phyloP scores from a whole-genome alignment of 23 tunicate genomes.

The Corella eumyota region DNA sequence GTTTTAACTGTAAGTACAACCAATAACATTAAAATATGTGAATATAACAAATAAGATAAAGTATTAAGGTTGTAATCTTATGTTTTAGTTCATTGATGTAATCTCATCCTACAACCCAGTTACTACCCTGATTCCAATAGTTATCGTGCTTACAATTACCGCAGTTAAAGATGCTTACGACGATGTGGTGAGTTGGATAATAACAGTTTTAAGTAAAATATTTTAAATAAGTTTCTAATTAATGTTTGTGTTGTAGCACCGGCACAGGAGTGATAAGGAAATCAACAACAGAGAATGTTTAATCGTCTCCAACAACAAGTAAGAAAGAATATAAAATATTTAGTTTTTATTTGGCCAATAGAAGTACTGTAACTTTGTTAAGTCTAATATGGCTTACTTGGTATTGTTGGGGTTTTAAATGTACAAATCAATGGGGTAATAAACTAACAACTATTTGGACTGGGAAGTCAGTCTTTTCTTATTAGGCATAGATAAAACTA shows the following conservation, averaged over 20 bases:
- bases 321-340: no score
- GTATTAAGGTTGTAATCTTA: neutral
- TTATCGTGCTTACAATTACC: conserved; percentile 80
- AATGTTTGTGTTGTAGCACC: conserved; percentile 18
- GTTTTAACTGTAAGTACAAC: conserved; percentile 8
- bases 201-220: neutral
- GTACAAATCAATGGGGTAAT: no score
- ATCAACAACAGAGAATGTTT: conserved; percentile 46
- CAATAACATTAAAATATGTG: neutral
- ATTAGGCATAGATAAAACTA: neutral
- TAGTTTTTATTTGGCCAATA: no score
- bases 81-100: conserved; percentile 69
- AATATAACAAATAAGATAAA: neutral
- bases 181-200: conserved; percentile 50
- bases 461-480: no score
- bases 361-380: no score
- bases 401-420: no score
- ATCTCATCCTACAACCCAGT: conserved; percentile 84
- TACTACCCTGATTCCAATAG: conserved; percentile 81
- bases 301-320: conserved; percentile 16
- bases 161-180: conserved; percentile 92
- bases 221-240: neutral
- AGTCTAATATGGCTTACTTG: no score
- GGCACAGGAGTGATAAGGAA: conserved; percentile 68
- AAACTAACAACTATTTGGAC: no score